A percentile compares a stretch with the other conserved stretches of the same genome.
Evolutionary conservation across 2,888 invertebrate species (phyloP).

Genomic region (Acleris sparsana): DNA sequence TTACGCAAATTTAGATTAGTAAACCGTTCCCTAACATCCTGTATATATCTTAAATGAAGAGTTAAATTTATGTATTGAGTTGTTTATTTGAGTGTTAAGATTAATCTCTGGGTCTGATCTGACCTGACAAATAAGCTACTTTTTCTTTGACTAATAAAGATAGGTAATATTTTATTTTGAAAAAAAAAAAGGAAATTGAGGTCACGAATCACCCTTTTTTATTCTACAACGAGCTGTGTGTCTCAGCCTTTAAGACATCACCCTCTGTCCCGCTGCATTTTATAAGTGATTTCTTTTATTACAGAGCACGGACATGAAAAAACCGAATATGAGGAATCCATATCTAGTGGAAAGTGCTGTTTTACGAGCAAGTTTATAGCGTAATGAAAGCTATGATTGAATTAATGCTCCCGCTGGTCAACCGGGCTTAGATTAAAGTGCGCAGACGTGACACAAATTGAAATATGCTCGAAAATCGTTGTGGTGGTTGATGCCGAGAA

Average conservation of each 20-base stretch:
- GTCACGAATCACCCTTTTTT: neutral
- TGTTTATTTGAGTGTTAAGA: too few species aligned
- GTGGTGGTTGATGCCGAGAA: too few species aligned
- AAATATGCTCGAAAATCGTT: too few species aligned
- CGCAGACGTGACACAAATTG: constrained; percentile 32
- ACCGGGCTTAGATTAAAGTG: constrained; percentile 41
- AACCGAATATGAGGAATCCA: constrained; percentile 70
- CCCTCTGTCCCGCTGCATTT: constrained; percentile 67
- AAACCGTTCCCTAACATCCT: too few species aligned
- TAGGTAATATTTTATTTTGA: neutral
- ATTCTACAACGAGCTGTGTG: constrained; percentile 46
- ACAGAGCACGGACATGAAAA: constrained; percentile 71
- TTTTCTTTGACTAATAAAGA: neutral
- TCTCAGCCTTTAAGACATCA: constrained; percentile 54
- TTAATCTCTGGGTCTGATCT: too few species aligned
- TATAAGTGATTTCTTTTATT: constrained; percentile 82
- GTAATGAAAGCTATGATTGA: constrained; percentile 71
- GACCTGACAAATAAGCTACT: too few species aligned
- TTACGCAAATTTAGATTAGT: too few species aligned
- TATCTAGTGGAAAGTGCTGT: constrained; percentile 70
- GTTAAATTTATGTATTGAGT: too few species aligned
- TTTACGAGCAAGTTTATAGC: constrained; percentile 69
- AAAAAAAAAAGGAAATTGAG: neutral
- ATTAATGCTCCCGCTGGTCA: constrained; percentile 58
- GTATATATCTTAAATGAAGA: too few species aligned